A percentile compares a stretch with the other conserved stretches of the same genome.
Evolutionary conservation across 2,888 invertebrate species (phyloP).

Genomic region (Scrobipalpa atriplicella): DNA sequence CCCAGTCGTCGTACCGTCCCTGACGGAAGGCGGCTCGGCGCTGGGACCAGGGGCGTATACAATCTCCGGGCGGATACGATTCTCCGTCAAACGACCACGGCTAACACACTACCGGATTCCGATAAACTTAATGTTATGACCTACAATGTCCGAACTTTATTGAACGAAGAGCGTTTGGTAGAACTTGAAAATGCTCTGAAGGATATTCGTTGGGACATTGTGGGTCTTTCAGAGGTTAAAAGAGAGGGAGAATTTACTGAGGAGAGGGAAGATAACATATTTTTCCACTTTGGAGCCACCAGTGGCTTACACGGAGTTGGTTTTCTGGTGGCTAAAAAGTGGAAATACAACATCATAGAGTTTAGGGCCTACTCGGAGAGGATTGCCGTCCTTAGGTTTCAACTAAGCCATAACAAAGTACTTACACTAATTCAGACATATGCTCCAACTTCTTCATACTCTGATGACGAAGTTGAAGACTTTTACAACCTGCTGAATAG

Average conservation of each 20-base stretch:
- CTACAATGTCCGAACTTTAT: conserved; percentile 7
- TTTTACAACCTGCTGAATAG: conserved; percentile 11
- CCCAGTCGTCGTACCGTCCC: neutral
- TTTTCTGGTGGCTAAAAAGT: conserved; percentile 10
- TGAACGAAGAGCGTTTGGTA: neutral
- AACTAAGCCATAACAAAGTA: neutral
- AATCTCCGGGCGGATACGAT: conserved; percentile 10
- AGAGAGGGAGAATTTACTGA: conserved; percentile 3
- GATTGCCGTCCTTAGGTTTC: neutral
- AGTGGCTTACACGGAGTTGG: conserved; percentile 5
- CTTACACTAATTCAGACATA: neutral
- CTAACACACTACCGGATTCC: neutral
- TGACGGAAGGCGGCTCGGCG: conserved; percentile 8
- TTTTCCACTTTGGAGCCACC: neutral
- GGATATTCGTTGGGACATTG: conserved; percentile 1
- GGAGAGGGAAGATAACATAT: neutral
- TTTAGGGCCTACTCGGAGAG: conserved; percentile 19
- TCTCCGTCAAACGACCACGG: conserved; percentile 5
- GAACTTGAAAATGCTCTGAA: conserved; percentile 16
- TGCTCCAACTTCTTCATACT: conserved; percentile 12
- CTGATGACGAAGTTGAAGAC: conserved; percentile 16
- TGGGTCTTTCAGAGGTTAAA: conserved; percentile 9
- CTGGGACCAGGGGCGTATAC: conserved; percentile 17
- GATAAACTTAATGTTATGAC: conserved; percentile 11
- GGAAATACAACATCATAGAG: conserved; percentile 21